Conservation (phyloP, 1,140 invertebrate genomes). For the Euglossa dilemma region DNA sequence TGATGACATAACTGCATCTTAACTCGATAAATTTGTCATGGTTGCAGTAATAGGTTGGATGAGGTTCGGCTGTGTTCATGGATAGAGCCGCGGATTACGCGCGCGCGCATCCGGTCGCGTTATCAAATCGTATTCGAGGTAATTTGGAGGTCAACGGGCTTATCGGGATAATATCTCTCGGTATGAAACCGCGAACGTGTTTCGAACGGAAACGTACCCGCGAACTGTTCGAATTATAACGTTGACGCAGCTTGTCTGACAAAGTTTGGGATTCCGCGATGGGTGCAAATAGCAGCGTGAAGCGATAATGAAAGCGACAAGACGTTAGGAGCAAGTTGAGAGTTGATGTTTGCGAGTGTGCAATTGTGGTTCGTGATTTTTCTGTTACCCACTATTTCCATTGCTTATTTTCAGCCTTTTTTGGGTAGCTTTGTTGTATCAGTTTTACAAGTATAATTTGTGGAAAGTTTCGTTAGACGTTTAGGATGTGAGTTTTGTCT, state of each 20-base stretch:
- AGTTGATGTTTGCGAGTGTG: too few species aligned
- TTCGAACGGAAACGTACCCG: conserved; percentile 4
- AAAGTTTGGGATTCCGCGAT: neutral
- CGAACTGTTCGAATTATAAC: neutral
- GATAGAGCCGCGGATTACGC: neutral
- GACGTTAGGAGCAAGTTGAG: too few species aligned
- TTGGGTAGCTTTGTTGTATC: too few species aligned
- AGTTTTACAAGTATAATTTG: too few species aligned
- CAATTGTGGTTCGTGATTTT: too few species aligned
- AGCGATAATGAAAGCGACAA: too few species aligned
- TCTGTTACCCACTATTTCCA: too few species aligned
- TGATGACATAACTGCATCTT: conserved; percentile 63
- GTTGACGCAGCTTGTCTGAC: neutral
- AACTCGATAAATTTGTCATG: conserved; percentile 65
- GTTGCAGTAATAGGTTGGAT: conserved; percentile 64
- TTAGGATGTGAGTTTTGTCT: too few species aligned
- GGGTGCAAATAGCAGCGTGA: neutral
- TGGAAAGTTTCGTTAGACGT: too few species aligned
- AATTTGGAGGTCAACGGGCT: conserved; percentile 52
- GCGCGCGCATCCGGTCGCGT: conserved; percentile 31
- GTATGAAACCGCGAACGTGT: neutral
- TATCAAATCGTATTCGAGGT: conserved; percentile 57
- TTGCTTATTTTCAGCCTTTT: too few species aligned
- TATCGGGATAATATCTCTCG: conserved; percentile 37
- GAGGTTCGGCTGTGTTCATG: conserved; percentile 27